Evolutionary conservation across 2,888 invertebrate species (phyloP), one percentile per base, ranked within the genome.

Genomic region (Ectemnius continuus): DNA sequence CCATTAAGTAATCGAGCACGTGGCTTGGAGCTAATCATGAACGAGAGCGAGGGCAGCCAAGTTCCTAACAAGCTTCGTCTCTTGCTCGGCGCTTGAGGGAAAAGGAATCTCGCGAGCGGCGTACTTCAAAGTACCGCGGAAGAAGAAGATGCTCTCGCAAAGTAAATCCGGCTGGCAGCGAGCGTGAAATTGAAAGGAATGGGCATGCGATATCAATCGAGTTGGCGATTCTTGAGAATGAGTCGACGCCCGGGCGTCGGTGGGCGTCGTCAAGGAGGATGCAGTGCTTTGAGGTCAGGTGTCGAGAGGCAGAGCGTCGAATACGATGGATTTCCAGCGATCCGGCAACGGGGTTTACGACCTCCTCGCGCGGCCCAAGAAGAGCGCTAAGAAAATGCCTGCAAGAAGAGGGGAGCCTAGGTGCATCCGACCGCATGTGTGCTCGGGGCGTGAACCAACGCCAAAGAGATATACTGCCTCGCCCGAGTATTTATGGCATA

Each of bases 401-500:
- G 70, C 70, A 56, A 48, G 67, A 57, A 56, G 66, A 70, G 73
- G 83, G 74, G 76, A 67, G 75, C 76, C 79, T 80, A 81, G 84
- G 83, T 85, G 75, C 71, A 86, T 80, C 82, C 82, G 85, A 87
- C 83, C 87, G 90, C 90, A 91, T 89, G 90, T 36, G 36, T 90
- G 90, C 90, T 89, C 77, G 82, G 90, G 90, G 91, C 88, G 88
- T 87, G 86, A 86, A 88, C 85, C 87, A 86, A 86, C 85, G 84
- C 87, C 88, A 88, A 88, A 86, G 88, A 91, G 90, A 91, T 90
- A 89, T 91, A 91, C 89, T 87, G 88, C 87, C 79, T 85, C 84
- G 86, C 81, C 73, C 84, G 87, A 88, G 89, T 91, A 91, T 91
- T 91, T 91, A 91, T 88, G 91, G 91, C 88, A 86, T 89, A 89